Conservation (phyloP, 2,113 vertebrate genomes). For the Salvator merianae region DNA sequence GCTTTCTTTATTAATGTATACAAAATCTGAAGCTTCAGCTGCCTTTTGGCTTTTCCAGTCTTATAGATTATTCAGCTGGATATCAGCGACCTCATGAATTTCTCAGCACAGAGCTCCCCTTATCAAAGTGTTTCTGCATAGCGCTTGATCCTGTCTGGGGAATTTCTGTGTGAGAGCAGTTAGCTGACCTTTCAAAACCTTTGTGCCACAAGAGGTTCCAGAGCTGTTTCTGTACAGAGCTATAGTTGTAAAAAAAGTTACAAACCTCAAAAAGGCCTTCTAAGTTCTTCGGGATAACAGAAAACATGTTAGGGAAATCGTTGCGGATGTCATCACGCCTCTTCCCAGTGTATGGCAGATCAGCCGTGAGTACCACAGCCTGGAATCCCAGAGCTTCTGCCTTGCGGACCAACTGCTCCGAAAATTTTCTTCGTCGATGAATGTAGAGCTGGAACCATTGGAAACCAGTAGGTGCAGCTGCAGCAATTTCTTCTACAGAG, state of each 20-base stretch:
- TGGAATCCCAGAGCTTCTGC: slow-evolving; percentile 86
- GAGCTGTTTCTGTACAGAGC: no score
- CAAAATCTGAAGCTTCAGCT: no score
- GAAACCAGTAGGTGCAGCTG: slow-evolving; percentile 78
- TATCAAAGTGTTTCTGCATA: no score
- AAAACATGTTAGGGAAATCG: slow-evolving; percentile 81
- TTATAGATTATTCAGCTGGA: no score
- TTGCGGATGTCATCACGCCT: slow-evolving; percentile 86
- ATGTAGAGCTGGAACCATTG: slow-evolving; percentile 95
- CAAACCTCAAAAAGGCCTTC: slow-evolving; percentile 83
- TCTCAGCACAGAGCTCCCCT: no score
- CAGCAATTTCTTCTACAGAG: slow-evolving; percentile 86
- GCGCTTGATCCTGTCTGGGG: background rate
- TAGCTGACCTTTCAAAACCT: no score
- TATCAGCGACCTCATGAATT: no score
- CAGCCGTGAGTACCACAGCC: slow-evolving; percentile 89
- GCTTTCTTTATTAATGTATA: no score
- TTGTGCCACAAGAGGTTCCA: no score
- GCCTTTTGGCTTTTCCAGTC: no score
- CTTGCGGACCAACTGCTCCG: slow-evolving; percentile 81
- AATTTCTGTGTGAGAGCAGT: background rate
- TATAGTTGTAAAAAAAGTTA: background rate
- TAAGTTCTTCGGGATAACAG: slow-evolving; percentile 87
- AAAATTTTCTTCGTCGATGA: slow-evolving; percentile 82
- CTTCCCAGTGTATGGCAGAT: slow-evolving; percentile 86